Evolutionary conservation across 2,113 vertebrate species (phyloP).

Genomic region (Bostrychus sinensis): DNA sequence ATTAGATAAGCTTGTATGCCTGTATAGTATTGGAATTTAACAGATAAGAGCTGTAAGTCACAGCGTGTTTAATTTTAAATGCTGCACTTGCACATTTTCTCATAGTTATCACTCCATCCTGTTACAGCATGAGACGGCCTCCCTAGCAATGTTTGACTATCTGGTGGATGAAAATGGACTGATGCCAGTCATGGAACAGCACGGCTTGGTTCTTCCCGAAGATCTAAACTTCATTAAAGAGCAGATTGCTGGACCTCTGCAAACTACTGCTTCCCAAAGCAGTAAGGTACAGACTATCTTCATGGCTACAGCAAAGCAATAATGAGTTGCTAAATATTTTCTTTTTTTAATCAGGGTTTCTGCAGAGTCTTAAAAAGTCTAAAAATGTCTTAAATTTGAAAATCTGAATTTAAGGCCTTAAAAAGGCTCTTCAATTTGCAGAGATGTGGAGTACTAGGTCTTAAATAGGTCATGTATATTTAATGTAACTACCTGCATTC

Average conservation of each 20-base stretch:
- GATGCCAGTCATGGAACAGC: constrained; percentile 73
- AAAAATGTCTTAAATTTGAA: no score
- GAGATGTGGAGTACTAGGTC: no score
- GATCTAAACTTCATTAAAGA: constrained; percentile 94
- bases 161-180: constrained; percentile 84
- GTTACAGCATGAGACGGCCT: constrained; percentile 87
- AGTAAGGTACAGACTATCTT: constrained; percentile 7
- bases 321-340: no score
- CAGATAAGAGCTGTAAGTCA: constrained; percentile 21
- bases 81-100: not conserved
- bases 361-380: no score
- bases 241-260: constrained; percentile 85
- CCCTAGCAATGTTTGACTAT: constrained; percentile 92
- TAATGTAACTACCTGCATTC: no score
- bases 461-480: no score
- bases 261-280: constrained; percentile 11
- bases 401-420: no score
- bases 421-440: no score
- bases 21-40: not conserved
- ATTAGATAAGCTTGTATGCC: not conserved
- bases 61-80: constrained; percentile 13
- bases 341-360: no score
- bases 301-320: not conserved
- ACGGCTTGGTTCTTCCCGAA: constrained; percentile 84
- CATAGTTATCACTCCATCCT: not conserved